Evolutionary conservation across 2,797 vertebrate species (phyloP).

Genomic region (Sebastolobus alascanus): DNA sequence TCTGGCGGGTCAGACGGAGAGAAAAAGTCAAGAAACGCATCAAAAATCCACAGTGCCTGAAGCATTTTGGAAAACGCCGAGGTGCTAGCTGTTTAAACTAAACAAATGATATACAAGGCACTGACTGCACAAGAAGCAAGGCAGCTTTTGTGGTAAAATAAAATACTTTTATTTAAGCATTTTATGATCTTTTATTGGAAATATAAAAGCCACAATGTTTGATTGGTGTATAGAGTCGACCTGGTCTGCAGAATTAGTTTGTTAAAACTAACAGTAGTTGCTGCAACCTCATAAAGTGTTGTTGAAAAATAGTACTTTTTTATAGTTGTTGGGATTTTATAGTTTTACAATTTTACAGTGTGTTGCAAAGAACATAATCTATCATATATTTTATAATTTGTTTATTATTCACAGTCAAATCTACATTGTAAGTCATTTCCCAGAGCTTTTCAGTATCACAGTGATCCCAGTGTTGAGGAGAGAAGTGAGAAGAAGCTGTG

Average conservation of each 20-base stretch:
- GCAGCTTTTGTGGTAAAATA: neutral
- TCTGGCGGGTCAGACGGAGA: too few species aligned
- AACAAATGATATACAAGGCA: neutral
- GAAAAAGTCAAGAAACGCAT: too few species aligned
- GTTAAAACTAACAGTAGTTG: neutral
- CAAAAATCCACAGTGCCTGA: too few species aligned
- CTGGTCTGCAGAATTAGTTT: neutral
- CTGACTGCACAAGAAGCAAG: neutral
- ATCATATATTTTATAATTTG: neutral
- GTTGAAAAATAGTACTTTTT: neutral
- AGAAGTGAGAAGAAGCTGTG: constrained; percentile 18
- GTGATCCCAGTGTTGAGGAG: constrained; percentile 14
- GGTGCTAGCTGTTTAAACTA: too few species aligned
- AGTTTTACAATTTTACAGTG: neutral
- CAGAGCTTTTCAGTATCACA: constrained; percentile 1
- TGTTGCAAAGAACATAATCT: neutral
- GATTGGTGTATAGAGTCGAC: neutral
- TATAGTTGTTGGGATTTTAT: neutral
- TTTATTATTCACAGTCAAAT: constrained; percentile 19
- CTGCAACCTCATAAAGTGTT: neutral
- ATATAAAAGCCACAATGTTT: neutral
- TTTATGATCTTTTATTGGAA: neutral
- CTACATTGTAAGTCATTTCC: neutral
- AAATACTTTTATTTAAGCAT: neutral
- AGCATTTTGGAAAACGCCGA: too few species aligned